These are phyloP conservation scores for Mastomys coucha DNA, from an alignment of 2,113 vertebrate genomes.

Conservation along the genomic window DNA sequence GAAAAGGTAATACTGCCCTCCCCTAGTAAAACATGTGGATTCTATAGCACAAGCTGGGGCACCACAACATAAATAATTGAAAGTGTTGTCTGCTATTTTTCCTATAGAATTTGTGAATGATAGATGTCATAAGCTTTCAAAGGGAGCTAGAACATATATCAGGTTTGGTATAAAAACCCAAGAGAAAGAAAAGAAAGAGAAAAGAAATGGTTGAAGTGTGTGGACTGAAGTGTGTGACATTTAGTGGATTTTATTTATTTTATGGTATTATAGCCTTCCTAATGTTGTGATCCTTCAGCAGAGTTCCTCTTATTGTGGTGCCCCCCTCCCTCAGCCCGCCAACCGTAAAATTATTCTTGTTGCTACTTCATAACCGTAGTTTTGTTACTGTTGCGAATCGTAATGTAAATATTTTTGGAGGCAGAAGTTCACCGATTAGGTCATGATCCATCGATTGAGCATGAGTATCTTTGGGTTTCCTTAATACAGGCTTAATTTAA, in stretches of 20 bases:
- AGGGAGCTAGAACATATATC: neutral
- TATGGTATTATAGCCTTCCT: neutral
- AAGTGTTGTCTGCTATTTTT: neutral
- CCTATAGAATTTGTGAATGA: neutral
- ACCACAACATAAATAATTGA: neutral
- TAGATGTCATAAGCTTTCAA: neutral
- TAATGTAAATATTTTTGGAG: neutral
- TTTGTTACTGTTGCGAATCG: too few relatives aligned
- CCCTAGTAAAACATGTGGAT: neutral
- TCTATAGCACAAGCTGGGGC: neutral
- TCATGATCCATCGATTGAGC: too few relatives aligned
- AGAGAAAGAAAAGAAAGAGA: neutral
- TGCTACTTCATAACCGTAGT: neutral
- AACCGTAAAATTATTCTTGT: neutral
- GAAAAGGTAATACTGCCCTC: neutral
- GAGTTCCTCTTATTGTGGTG: neutral
- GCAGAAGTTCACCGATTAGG: neutral
- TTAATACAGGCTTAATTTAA: conserved; percentile 1
- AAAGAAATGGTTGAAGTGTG: neutral
- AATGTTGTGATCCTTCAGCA: neutral
- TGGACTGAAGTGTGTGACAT: too few relatives aligned
- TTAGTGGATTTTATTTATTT: neutral
- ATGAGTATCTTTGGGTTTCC: too few relatives aligned
- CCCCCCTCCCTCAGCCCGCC: too few relatives aligned
- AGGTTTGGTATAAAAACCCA: neutral